A percentile compares a stretch with the other conserved stretches of the same genome.
Conservation (phyloP, 53 echinoderm and acorn worm species). For the Holothuria scabra region DNA sequence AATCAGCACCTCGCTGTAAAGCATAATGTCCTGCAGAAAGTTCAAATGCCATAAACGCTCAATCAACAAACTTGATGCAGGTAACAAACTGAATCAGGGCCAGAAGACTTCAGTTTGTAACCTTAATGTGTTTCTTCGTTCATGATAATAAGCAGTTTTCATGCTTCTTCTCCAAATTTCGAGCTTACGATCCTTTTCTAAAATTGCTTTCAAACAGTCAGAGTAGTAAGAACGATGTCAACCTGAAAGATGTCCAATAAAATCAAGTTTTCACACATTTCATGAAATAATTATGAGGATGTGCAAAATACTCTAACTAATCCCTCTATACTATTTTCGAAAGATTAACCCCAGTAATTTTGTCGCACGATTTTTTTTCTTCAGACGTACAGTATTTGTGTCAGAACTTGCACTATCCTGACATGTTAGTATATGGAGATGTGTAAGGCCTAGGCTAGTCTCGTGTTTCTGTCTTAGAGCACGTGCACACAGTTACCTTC, state of each 20-base stretch:
- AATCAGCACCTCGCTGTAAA: too few relatives aligned
- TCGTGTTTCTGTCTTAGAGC: not conserved
- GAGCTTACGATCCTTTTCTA: too few relatives aligned
- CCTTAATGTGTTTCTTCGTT: too few relatives aligned
- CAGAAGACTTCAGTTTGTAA: too few relatives aligned
- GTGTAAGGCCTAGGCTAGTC: conserved; percentile 8
- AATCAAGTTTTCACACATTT: conserved; percentile 4
- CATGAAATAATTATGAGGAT: conserved; percentile 5
- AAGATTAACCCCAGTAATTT: conserved; percentile 23
- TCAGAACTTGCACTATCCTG: not conserved
- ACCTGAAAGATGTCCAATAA: conserved; percentile 21
- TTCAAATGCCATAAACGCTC: too few relatives aligned
- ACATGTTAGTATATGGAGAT: not conserved
- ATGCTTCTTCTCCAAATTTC: too few relatives aligned
- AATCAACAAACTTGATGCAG: too few relatives aligned
- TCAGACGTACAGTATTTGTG: conserved; percentile 5
- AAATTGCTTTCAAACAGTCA: not conserved
- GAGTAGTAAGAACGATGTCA: conserved; percentile 19
- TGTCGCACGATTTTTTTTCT: not conserved
- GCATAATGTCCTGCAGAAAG: too few relatives aligned
- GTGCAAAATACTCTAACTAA: conserved; percentile 19
- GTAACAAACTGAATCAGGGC: too few relatives aligned
- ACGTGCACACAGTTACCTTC: not conserved
- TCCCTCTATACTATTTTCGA: conserved; percentile 4
- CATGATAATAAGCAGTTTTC: too few relatives aligned